These are phyloP conservation scores for Remorina albescens DNA, from an alignment of 2,797 vertebrate species.

Conservation along the genomic window DNA sequence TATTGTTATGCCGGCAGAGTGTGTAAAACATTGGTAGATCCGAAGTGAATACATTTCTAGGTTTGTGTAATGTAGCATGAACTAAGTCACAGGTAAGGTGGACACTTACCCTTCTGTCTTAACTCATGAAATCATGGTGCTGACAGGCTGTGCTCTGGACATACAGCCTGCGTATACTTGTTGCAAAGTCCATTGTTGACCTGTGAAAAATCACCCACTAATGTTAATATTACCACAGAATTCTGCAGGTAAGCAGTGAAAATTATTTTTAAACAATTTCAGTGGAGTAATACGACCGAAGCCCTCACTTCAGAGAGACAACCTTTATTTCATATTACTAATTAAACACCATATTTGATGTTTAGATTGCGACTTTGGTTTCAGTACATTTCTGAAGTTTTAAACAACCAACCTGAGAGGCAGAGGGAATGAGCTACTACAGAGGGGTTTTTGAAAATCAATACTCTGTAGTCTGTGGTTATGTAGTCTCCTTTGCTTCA, in stretches of 20 bases:
- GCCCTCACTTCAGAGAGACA: not conserved
- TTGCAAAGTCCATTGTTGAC: not conserved
- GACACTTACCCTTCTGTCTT: not conserved
- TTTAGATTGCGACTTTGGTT: not conserved
- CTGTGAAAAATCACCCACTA: not conserved
- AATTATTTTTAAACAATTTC: no score
- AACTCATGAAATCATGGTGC: no score
- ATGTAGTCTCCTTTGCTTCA: not conserved
- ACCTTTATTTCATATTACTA: slow-evolving; percentile 2
- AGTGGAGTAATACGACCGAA: no score
- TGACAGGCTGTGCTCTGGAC: no score
- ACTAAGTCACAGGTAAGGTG: slow-evolving; percentile 4
- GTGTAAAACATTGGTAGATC: slow-evolving; percentile 59
- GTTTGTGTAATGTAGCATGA: slow-evolving; percentile 11
- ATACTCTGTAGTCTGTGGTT: not conserved
- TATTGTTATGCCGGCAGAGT: slow-evolving; percentile 38
- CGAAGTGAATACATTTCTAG: slow-evolving; percentile 27
- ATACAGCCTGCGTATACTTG: no score
- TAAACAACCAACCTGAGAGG: not conserved
- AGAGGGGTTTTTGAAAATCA: not conserved
- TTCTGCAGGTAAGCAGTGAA: not conserved
- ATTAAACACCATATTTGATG: slow-evolving; percentile 2
- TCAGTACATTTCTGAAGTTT: not conserved
- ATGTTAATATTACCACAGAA: not conserved
- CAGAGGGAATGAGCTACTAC: not conserved